A percentile compares a stretch with the other conserved stretches of the same genome.
These are phyloP conservation scores for Amphimallon solstitiale DNA, from an alignment of 2,888 invertebrate genomes.

Conservation along the genomic window DNA sequence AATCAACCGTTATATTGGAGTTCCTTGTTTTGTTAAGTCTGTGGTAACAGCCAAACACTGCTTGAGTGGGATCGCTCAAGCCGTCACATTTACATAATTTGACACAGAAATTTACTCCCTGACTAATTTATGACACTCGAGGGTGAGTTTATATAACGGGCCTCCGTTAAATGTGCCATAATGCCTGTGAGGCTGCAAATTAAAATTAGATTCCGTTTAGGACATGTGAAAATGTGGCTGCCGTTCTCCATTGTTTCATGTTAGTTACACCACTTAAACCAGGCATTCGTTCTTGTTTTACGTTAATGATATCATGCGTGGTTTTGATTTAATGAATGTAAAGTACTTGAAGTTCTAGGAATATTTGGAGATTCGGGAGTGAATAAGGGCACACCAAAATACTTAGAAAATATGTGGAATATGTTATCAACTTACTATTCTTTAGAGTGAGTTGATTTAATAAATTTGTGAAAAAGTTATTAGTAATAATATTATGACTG, in stretches of 20 bases:
- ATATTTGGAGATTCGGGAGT: no score
- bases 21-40: conserved; percentile 46
- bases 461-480: no score
- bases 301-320: conserved; percentile 11
- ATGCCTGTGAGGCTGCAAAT: conserved; percentile 57
- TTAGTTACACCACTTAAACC: conserved; percentile 17
- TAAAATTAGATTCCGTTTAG: conserved; percentile 52
- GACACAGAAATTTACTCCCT: conserved; percentile 63
- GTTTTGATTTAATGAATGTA: conserved; percentile 9
- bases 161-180: conserved; percentile 58
- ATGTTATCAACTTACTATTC: no score
- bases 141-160: conserved; percentile 60
- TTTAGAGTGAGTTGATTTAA: no score
- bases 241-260: conserved; percentile 10
- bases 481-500: no score
- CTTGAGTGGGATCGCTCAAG: conserved; percentile 54
- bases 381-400: no score
- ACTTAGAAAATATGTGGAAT: no score
- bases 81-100: conserved; percentile 63
- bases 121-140: conserved; percentile 61
- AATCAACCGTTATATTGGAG: background rate
- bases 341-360: background rate
- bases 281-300: background rate
- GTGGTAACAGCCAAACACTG: conserved; percentile 49
- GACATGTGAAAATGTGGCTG: conserved; percentile 43